phyloP scores from a whole-genome alignment of 2,113 vertebrate species.

The Mionectes macconnelli region DNA sequence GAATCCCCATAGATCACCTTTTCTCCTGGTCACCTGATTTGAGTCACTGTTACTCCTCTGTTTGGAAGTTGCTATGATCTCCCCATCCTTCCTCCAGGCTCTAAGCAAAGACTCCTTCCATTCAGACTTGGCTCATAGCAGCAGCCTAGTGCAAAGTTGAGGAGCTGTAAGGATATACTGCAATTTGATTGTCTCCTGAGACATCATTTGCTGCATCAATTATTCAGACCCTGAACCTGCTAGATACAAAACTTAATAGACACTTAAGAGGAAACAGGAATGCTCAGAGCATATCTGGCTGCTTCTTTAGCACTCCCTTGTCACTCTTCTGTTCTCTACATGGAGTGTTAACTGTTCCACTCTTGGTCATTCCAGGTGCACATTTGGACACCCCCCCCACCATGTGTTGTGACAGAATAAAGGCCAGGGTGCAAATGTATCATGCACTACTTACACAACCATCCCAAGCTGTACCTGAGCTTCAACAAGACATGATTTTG shows the following conservation, averaged over 20 bases:
- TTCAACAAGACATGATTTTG: neutral
- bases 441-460: neutral
- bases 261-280: neutral
- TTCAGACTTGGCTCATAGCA: neutral
- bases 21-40: neutral
- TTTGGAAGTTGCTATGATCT: neutral
- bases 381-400: neutral
- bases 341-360: neutral
- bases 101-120: neutral
- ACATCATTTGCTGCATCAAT: constrained; percentile 1
- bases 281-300: neutral
- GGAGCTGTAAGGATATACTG: neutral
- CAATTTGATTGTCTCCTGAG: neutral
- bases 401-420: neutral
- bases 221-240: constrained; percentile 32
- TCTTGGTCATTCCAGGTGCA: neutral
- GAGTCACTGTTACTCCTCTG: neutral
- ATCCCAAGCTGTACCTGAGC: neutral
- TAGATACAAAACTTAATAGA: constrained; percentile 15
- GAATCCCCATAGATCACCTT: neutral
- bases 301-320: neutral
- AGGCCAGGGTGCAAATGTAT: neutral
- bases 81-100: neutral
- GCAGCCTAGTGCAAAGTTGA: neutral
- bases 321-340: neutral